Evolutionary conservation across 2,797 vertebrate species (phyloP), one percentile per base, ranked within the genome.

Genomic region (Parotocinclus haroldoi): DNA sequence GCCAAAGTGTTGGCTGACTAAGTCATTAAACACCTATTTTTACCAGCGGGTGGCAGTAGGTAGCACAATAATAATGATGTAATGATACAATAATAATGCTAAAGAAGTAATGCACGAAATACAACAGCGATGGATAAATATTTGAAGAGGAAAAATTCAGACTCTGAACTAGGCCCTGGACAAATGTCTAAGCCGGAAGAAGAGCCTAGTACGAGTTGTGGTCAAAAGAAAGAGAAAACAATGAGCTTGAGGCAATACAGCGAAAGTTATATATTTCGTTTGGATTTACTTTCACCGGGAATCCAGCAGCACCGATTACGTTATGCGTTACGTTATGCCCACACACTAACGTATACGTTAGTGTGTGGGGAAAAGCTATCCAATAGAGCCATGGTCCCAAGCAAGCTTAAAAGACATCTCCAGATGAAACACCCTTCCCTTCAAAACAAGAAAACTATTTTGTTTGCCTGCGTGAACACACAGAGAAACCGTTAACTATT

Each of bases 71-170:
- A n/a, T n/a, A n/a, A n/a, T n/a, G n/a, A n/a, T n/a, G n/a, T n/a
- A n/a, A n/a, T n/a, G n/a, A n/a, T n/a, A n/a, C n/a, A n/a, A n/a
- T n/a, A n/a, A n/a, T n/a, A n/a, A n/a, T n/a, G n/a, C n/a, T n/a
- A n/a, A n/a, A n/a, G n/a, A n/a, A n/a, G n/a, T n/a, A n/a, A n/a
- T n/a, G n/a, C n/a, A n/a, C n/a, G n/a, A n/a, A n/a, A n/a, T n/a
- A n/a, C n/a, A n/a, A 59, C 37, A 59, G 57, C 17, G 39, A 45
- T 59, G 57, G 40, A 59, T 14, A 59, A 16, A n/a, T 59, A 10
- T 13, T 4, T 59, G 40, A 45, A 44, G 18, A 59, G 39, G 57
- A 12, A 44, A 17, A 55, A 55, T 55, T 5, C 53, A 1, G 3
- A 55, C 18, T 6, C 53, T 10, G 7, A 55, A 55, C 53, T 1